Conservation (phyloP, 2,797 vertebrate genomes). For the Rhadinocentrus ornatus region DNA sequence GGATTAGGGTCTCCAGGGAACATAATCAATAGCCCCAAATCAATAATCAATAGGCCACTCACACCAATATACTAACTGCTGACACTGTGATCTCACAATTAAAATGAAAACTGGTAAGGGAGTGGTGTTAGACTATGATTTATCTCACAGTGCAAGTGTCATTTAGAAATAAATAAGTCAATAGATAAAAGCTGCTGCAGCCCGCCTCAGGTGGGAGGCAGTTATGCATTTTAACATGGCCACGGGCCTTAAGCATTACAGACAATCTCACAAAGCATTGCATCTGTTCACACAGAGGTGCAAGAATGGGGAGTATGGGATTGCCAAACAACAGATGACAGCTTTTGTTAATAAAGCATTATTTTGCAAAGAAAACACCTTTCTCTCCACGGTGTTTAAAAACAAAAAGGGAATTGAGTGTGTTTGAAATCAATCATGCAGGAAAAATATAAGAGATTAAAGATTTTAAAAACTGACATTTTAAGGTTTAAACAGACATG, state of each 20-base stretch:
- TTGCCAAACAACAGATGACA: constrained; percentile 70
- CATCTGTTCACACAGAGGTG: constrained; percentile 45
- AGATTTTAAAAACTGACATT: constrained; percentile 37
- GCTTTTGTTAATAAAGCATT: constrained; percentile 77
- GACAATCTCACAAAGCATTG: constrained; percentile 68
- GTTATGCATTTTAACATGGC: constrained; percentile 80
- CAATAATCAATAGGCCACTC: constrained; percentile 92
- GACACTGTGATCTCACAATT: constrained; percentile 88
- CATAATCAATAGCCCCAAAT: constrained; percentile 85
- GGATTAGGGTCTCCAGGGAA: constrained; percentile 85
- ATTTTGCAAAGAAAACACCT: constrained; percentile 68
- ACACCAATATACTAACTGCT: constrained; percentile 90
- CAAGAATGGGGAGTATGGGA: constrained; percentile 63
- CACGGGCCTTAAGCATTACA: constrained; percentile 57
- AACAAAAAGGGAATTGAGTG: constrained; percentile 58
- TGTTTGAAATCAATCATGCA: constrained; percentile 48
- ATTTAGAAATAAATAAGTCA: constrained; percentile 86
- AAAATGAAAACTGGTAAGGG: constrained; percentile 83
- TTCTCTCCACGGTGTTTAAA: constrained; percentile 30
- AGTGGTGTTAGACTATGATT: constrained; percentile 82
- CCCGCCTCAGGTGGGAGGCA: constrained; percentile 70
- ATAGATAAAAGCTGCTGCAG: constrained; percentile 79
- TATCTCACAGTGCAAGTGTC: constrained; percentile 82
- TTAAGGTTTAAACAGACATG: constrained; percentile 30
- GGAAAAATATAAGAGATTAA: constrained; percentile 37